A percentile compares a stretch with the other conserved stretches of the same genome.
Conservation (phyloP, 2,113 vertebrate species). For the Zosterops hypoxanthus region DNA sequence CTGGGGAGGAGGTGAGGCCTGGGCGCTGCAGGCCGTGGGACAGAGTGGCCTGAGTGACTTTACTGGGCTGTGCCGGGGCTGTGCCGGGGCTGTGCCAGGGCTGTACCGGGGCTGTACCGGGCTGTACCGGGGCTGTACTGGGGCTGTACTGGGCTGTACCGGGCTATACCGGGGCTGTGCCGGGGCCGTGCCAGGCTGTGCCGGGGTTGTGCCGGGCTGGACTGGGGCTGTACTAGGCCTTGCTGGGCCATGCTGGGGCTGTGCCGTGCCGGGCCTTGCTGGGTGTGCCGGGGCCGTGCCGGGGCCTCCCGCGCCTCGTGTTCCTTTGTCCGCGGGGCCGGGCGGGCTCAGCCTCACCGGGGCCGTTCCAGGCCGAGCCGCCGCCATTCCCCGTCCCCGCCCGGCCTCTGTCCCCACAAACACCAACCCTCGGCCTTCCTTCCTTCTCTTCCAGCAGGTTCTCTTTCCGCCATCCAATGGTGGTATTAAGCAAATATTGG, state of each 20-base stretch:
- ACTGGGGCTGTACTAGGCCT: too few species aligned
- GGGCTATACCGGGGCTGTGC: too few species aligned
- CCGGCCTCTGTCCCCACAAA: rapidly evolving
- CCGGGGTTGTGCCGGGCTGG: too few species aligned
- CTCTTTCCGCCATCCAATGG: neutral
- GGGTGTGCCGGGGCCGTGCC: neutral
- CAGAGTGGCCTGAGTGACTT: neutral
- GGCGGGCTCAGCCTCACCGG: neutral
- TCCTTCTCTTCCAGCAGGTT: neutral
- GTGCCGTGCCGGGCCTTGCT: too few species aligned
- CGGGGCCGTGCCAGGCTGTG: too few species aligned
- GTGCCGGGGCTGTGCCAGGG: too few species aligned
- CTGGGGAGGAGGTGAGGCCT: neutral
- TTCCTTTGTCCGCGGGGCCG: neutral
- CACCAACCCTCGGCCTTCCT: rapidly evolving
- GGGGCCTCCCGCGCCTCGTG: neutral
- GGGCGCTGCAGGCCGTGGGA: neutral
- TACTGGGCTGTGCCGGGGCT: too few species aligned
- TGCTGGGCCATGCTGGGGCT: too few species aligned
- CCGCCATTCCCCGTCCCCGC: neutral
- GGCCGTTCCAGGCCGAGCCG: neutral
- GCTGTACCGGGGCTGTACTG: too few species aligned
- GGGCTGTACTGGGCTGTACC: too few species aligned
- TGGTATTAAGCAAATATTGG: neutral
- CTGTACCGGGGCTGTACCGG: too few species aligned